These are phyloP conservation scores for Geococcyx californianus DNA, from an alignment of 2,113 vertebrate genomes.

Conservation along the genomic window DNA sequence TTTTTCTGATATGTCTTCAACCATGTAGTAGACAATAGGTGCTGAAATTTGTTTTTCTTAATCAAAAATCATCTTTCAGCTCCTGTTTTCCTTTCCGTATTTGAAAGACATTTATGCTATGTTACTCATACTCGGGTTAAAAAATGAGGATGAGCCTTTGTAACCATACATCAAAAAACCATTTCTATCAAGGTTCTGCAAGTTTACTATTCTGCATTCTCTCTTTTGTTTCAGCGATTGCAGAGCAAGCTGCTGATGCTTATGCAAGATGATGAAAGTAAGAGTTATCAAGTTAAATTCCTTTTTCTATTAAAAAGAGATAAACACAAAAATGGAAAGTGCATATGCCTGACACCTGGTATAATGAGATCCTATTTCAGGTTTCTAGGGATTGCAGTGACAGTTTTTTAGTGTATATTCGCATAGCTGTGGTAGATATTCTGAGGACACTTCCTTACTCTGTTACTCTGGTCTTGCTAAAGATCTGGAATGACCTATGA, in stretches of 20 bases:
- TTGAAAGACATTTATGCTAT: background rate
- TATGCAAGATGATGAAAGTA: slow-evolving; percentile 69
- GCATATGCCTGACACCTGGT: background rate
- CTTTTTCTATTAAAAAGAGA: background rate
- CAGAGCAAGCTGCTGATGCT: slow-evolving; percentile 74
- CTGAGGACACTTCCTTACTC: background rate
- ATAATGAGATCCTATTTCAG: background rate
- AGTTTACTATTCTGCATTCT: background rate
- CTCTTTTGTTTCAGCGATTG: slow-evolving; percentile 66
- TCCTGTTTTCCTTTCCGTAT: background rate
- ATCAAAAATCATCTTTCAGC: background rate
- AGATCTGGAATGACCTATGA: background rate
- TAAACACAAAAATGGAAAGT: background rate
- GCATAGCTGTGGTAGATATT: background rate
- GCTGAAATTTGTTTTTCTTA: background rate
- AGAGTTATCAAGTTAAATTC: slow-evolving; percentile 6
- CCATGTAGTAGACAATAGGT: background rate
- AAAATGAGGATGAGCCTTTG: background rate
- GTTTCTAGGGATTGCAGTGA: background rate
- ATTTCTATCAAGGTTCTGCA: background rate
- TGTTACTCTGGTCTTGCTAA: background rate
- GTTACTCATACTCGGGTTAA: background rate
- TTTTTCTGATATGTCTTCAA: background rate
- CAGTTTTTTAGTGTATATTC: background rate
- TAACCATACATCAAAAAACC: background rate